Percentiles rank a stretch among this genome's conserved stretches.
Conservation (phyloP, 1,140 invertebrate species). For the Drosophila trapezifrons region DNA sequence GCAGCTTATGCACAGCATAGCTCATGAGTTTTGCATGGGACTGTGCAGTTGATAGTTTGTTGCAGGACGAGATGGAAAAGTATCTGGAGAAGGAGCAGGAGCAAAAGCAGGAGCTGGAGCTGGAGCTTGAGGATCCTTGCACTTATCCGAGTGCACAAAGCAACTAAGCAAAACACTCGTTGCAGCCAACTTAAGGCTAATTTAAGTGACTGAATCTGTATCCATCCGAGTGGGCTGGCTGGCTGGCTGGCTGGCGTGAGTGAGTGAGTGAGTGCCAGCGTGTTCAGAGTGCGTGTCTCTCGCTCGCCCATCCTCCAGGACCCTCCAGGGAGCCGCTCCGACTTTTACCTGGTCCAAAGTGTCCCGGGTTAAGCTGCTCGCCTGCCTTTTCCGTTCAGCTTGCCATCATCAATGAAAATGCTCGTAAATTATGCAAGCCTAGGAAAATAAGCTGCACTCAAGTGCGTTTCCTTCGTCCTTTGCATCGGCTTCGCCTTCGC, state of each 20-base stretch:
- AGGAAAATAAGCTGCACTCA: constrained; percentile 80
- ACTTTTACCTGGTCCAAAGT: constrained; percentile 43
- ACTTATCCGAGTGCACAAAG: constrained; percentile 71
- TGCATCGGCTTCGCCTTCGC: constrained; percentile 4
- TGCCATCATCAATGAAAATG: constrained; percentile 77
- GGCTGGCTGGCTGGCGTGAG: constrained; percentile 6
- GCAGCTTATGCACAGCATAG: constrained; percentile 52
- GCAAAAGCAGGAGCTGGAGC: background rate
- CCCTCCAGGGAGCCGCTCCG: constrained; percentile 23
- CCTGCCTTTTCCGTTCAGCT: constrained; percentile 46
- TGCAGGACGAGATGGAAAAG: constrained; percentile 33
- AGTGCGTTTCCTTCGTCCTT: constrained; percentile 51
- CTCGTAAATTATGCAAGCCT: constrained; percentile 79
- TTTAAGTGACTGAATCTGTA: constrained; percentile 70
- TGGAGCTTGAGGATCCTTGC: constrained; percentile 30
- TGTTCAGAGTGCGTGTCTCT: constrained; percentile 51
- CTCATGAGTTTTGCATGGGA: constrained; percentile 56
- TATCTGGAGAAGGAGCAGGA: constrained; percentile 13
- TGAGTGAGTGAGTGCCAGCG: constrained; percentile 13
- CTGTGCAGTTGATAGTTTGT: constrained; percentile 56
- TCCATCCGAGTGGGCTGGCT: constrained; percentile 22
- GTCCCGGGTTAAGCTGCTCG: constrained; percentile 39
- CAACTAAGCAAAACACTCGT: constrained; percentile 78
- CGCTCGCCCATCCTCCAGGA: constrained; percentile 10
- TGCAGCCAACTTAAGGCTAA: constrained; percentile 75